Evolutionary conservation across 2,113 vertebrate genomes (phyloP), one percentile per base, ranked within the genome.

Genomic region (Pao palembangensis): DNA sequence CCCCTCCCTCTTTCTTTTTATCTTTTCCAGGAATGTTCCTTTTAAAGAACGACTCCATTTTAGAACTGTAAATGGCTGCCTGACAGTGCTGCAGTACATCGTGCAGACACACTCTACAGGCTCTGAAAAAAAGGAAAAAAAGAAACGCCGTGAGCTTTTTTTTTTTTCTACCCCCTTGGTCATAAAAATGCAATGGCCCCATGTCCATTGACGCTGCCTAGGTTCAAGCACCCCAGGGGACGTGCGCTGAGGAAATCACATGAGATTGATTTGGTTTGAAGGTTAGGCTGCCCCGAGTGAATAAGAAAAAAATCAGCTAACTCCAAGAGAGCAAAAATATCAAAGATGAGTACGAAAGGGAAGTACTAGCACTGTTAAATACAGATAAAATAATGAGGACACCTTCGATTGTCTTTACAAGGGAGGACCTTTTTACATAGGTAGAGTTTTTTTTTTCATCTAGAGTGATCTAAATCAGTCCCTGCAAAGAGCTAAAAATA

Each of bases 41-140:
- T 38, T 38, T 38, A 38, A 38, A 12, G 11, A 38, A 38, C 34
- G 10, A 38, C 34, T 52, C 20, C 19, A 78, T 87, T 79, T 77
- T 66, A 61, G 55, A 54, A 66, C 61, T 57, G 51, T 58, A 61
- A 79, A 75, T 75, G 67, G 62, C 46, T 52, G 48, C 61, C 38
- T 15, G 49, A 56, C 58, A 62, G 59, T 2, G 54, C 64, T 21
- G 58, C 58, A 23, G 49, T 50, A 44, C 54, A 46, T 61, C 72
- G 71, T 76, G 75, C 82, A 67, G 62, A 69, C 69, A 72, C 25
- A 19, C 69, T 61, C 64, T 44, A 63, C 43, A 49, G 69, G 54
- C 63, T 76, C 53, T 2, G 57, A 65, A 80, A 73, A 43, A 25
- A 71, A 78, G 63, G 0, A 14, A 21, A 59, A 79, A 63, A 0